A percentile compares a stretch with the other conserved stretches of the same genome.
Conservation (phyloP, 2,888 invertebrate genomes). For the Hoplodrina ambigua region DNA sequence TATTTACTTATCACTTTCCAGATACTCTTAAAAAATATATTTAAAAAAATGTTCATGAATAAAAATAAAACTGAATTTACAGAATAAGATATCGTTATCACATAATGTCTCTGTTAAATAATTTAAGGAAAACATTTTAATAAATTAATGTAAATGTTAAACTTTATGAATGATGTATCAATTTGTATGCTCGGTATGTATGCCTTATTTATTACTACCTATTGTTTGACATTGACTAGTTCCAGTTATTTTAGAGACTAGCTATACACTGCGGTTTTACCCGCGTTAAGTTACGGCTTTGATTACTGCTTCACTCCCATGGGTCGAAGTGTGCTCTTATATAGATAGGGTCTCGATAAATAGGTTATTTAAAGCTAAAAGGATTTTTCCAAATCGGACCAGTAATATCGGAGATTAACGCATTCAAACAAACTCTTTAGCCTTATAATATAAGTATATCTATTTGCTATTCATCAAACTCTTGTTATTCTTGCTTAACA, state of each 20-base stretch:
- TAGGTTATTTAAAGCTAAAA: too few species aligned
- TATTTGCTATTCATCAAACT: slow-evolving; percentile 32
- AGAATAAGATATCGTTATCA: background rate
- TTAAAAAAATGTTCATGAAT: too few species aligned
- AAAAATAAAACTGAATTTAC: background rate
- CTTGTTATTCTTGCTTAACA: slow-evolving; percentile 3
- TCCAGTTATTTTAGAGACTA: slow-evolving; percentile 30
- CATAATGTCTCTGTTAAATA: slow-evolving; percentile 8
- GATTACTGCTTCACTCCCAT: too few species aligned
- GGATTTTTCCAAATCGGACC: too few species aligned
- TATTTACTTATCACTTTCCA: too few species aligned
- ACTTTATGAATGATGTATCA: slow-evolving; percentile 18
- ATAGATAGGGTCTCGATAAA: too few species aligned
- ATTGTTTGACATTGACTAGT: slow-evolving; percentile 24
- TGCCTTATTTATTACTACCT: slow-evolving; percentile 36
- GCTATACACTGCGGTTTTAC: too few species aligned
- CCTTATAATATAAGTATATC: background rate
- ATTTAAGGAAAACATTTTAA: slow-evolving; percentile 25
- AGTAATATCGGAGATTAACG: too few species aligned
- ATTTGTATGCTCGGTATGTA: slow-evolving; percentile 39
- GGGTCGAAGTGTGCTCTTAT: too few species aligned
- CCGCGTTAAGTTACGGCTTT: too few species aligned
- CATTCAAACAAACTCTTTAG: too few species aligned
- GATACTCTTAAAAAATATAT: too few species aligned
- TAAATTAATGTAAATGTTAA: slow-evolving; percentile 29